These are phyloP conservation scores for Bufotes viridis DNA, from an alignment of 2,797 vertebrate genomes.

Conservation along the genomic window DNA sequence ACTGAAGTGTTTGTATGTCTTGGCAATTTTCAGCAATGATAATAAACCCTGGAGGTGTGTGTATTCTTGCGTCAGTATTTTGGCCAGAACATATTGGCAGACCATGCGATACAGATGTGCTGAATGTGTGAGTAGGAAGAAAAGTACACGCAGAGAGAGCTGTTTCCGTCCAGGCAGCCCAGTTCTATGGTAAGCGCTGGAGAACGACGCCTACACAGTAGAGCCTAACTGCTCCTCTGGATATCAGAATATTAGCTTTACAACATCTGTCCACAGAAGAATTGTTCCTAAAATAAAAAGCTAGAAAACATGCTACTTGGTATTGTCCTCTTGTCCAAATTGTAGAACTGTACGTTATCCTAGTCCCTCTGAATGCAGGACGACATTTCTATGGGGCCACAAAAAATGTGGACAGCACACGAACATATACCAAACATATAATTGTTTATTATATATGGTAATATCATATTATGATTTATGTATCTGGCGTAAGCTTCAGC, in stretches of 20 bases:
- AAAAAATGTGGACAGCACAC: too few species aligned
- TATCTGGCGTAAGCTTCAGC: too few species aligned
- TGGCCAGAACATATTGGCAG: constrained; percentile 42
- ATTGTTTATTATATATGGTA: too few species aligned
- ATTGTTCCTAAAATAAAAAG: too few species aligned
- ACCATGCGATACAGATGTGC: constrained; percentile 17
- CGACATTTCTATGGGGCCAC: too few species aligned
- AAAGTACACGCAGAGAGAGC: not conserved
- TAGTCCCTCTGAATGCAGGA: too few species aligned
- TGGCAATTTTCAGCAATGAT: constrained; percentile 23
- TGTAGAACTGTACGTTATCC: too few species aligned
- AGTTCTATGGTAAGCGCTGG: not conserved
- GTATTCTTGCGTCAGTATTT: constrained; percentile 36
- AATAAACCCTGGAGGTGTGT: constrained; percentile 35
- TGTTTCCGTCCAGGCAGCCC: not conserved
- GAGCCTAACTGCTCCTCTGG: not conserved
- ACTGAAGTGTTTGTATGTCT: constrained; percentile 4
- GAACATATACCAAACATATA: too few species aligned
- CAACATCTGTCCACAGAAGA: not conserved
- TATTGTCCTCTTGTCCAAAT: too few species aligned
- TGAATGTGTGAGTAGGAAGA: not conserved
- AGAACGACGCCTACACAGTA: not conserved
- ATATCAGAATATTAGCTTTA: not conserved
- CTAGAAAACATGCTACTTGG: too few species aligned
- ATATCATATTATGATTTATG: too few species aligned